Conservation (phyloP, 2,113 vertebrate genomes). For the Oreochromis spilurus region DNA sequence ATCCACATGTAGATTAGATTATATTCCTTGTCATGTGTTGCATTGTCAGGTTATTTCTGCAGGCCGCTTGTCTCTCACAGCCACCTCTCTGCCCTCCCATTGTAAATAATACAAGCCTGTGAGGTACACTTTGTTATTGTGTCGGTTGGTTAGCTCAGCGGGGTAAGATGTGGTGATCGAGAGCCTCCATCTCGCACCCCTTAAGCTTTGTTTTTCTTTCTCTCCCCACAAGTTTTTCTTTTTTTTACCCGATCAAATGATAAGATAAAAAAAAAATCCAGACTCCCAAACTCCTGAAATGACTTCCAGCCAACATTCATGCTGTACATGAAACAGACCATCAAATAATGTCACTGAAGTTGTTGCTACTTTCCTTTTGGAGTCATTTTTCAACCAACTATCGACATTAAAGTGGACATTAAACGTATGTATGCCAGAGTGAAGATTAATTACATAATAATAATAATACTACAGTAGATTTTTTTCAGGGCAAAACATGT, state of each 20-base stretch:
- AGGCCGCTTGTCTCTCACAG: neutral
- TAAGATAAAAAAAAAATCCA: neutral
- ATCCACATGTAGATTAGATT: neutral
- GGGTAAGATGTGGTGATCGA: neutral
- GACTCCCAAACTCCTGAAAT: neutral
- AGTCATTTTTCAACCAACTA: neutral
- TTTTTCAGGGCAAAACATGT: neutral
- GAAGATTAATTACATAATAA: neutral
- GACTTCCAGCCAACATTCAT: neutral
- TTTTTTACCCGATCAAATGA: neutral
- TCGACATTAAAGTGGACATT: neutral
- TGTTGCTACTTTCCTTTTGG: neutral
- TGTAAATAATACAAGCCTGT: neutral
- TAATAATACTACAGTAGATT: neutral
- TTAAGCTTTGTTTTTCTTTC: neutral
- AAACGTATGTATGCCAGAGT: neutral
- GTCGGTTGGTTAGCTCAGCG: neutral
- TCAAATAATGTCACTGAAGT: neutral
- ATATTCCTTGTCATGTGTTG: neutral
- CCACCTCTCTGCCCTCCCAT: neutral
- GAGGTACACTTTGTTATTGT: neutral
- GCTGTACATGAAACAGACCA: neutral
- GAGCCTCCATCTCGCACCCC: neutral
- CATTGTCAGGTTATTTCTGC: neutral
- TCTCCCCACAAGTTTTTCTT: neutral